phyloP scores from a whole-genome alignment of 2,797 vertebrate genomes.

The Cossypha dichroa region DNA sequence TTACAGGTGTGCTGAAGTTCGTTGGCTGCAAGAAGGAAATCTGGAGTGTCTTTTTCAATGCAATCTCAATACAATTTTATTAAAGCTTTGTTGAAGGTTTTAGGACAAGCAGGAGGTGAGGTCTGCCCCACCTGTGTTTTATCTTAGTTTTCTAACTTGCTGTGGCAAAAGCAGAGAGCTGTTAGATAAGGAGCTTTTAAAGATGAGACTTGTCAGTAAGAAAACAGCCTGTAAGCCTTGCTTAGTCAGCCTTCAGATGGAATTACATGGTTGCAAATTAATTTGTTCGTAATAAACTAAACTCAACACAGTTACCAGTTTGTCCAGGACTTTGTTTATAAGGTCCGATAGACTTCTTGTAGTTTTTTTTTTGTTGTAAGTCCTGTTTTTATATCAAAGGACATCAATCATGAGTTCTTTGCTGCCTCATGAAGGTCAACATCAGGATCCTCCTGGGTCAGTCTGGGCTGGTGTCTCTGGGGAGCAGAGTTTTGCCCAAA shows the following conservation, averaged over 20 bases:
- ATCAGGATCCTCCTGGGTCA: background rate
- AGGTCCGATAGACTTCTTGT: background rate
- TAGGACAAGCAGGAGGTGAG: too few species aligned
- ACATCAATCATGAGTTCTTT: background rate
- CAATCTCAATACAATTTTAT: too few species aligned
- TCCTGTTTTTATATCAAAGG: background rate
- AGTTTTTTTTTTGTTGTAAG: background rate
- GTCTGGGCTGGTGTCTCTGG: background rate
- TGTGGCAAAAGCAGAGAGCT: background rate
- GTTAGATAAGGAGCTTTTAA: background rate
- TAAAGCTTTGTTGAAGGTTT: too few species aligned
- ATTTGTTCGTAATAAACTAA: background rate
- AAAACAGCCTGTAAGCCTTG: background rate
- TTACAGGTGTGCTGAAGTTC: background rate
- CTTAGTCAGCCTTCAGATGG: background rate
- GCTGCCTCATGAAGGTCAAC: background rate
- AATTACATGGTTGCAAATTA: background rate
- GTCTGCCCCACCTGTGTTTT: background rate
- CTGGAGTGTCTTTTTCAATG: too few species aligned
- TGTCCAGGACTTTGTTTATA: background rate
- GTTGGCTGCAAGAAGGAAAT: background rate
- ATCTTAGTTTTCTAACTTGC: background rate
- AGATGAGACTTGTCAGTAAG: background rate
- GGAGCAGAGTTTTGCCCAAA: background rate
- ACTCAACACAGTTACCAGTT: background rate